Evolutionary conservation across 2,797 vertebrate species (phyloP), one percentile per base, ranked within the genome.

Genomic region (Bryconaethiops microstoma): DNA sequence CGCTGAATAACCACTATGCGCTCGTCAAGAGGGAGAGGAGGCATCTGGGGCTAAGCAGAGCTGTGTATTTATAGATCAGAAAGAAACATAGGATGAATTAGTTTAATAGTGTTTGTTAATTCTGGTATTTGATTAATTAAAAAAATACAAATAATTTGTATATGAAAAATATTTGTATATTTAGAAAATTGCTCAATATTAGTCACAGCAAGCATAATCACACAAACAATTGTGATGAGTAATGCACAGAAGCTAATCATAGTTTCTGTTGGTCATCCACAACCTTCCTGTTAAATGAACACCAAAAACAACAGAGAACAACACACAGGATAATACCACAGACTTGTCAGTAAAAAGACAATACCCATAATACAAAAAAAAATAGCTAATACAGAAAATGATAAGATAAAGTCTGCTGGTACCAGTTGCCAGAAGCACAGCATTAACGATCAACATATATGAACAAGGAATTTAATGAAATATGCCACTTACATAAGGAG

Each of bases 11-110:
- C 91, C 81, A 92, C 92, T 89, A 95, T 94, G 79, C 95, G 94
- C 91, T 95, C 94, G 93, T 93, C 94, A 86, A 94, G 93, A 86
- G 94, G 93, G 81, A 94, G 92, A 78, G 95, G 94, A 92, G 94
- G 94, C 93, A 95, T 95, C 89, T 92, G 94, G 89, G 92, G 93
- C 89, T 88, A 91, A 88, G 91, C 86, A 86, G 87, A 91, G 90
- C 93, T 94, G 90, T 81, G 4, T 78, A 59, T 80, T 83, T 65
- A 76, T 55, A 73, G 67, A 79, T 52, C 35, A 80, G 40, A 72
- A 76, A 83, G 74, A 88, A 5, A 85, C 19, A 25, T 23, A 35
- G 69, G 25, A n/a, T n/a, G 65, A 42, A 79, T 59, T 86, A 70
- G 70, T 50, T 13, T 12, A 48, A 48, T n/a, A 81, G 21, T 14